Evolutionary conservation across 1,140 invertebrate species (phyloP).

Genomic region (Gryon sp.): DNA sequence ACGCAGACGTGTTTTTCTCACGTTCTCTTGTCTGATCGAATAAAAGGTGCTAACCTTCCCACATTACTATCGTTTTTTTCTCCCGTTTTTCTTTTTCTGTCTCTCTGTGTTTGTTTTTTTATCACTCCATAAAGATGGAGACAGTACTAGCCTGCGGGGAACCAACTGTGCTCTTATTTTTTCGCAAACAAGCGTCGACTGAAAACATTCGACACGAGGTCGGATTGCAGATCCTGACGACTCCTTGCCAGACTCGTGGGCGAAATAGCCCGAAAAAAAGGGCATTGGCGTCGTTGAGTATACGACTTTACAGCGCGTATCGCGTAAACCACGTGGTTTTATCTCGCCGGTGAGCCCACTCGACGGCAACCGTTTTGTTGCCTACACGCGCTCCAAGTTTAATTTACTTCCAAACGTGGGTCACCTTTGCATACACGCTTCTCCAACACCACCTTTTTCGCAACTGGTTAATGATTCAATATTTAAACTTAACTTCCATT

Average conservation of each 20-base stretch:
- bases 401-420: slow-evolving; percentile 23
- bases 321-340: slow-evolving; percentile 62
- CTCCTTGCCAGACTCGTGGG: slow-evolving; percentile 61
- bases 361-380: slow-evolving; percentile 58
- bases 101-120: slow-evolving; percentile 1
- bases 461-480: too few species aligned
- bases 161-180: slow-evolving; percentile 53
- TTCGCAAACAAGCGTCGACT: slow-evolving; percentile 46
- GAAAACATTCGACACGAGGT: slow-evolving; percentile 57
- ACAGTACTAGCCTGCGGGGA: slow-evolving; percentile 36
- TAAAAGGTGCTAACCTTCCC: slow-evolving; percentile 61
- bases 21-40: slow-evolving; percentile 58
- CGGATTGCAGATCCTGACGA: slow-evolving; percentile 51
- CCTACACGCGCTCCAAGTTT: slow-evolving; percentile 56
- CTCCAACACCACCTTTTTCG: not conserved
- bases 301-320: slow-evolving; percentile 59
- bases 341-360: slow-evolving; percentile 56
- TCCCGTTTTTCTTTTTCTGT: not conserved
- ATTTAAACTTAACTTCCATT: too few species aligned
- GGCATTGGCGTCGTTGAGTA: slow-evolving; percentile 51
- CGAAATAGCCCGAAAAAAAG: slow-evolving; percentile 57
- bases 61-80: slow-evolving; percentile 48
- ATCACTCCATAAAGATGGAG: slow-evolving; percentile 41
- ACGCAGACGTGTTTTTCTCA: slow-evolving; percentile 53
- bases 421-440: slow-evolving; percentile 39